phyloP scores from a whole-genome alignment of 2,113 vertebrate species.

The Antechinus stuartii region DNA sequence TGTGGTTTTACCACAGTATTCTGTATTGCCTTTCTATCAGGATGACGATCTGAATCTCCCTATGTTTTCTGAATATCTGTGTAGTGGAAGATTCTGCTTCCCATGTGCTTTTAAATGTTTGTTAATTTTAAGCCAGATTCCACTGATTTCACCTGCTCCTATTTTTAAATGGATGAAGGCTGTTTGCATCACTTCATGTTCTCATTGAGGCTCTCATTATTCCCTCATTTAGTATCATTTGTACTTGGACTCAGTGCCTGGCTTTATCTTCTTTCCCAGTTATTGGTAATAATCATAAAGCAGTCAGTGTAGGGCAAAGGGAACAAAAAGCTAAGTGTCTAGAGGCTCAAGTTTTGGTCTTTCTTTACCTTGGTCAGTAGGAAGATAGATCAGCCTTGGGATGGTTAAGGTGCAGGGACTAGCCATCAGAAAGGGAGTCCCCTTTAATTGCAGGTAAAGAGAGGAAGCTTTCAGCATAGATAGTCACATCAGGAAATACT shows the following conservation, averaged over 20 bases:
- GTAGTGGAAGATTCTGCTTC: not conserved
- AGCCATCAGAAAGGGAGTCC: not conserved
- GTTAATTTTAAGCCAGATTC: not conserved
- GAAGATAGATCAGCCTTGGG: not conserved
- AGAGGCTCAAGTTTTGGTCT: not conserved
- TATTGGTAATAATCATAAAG: slow-evolving; percentile 3
- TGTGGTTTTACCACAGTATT: not conserved
- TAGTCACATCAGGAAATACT: not conserved
- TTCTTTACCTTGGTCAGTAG: not conserved
- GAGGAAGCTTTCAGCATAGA: not conserved
- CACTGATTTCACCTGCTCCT: not conserved
- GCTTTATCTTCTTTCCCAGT: not conserved
- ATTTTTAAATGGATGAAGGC: not conserved
- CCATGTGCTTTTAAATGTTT: not conserved
- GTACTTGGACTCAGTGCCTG: not conserved
- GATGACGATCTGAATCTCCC: not conserved
- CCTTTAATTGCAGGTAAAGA: not conserved
- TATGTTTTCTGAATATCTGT: not conserved
- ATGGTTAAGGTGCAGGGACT: not conserved
- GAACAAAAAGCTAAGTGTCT: not conserved
- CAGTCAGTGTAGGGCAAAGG: not conserved
- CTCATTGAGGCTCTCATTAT: not conserved
- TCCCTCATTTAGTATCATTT: not conserved
- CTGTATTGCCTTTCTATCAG: not conserved
- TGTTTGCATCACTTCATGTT: not conserved